Evolutionary conservation across 2,888 invertebrate species (phyloP).

Genomic region (Drosophila meridionalis): DNA sequence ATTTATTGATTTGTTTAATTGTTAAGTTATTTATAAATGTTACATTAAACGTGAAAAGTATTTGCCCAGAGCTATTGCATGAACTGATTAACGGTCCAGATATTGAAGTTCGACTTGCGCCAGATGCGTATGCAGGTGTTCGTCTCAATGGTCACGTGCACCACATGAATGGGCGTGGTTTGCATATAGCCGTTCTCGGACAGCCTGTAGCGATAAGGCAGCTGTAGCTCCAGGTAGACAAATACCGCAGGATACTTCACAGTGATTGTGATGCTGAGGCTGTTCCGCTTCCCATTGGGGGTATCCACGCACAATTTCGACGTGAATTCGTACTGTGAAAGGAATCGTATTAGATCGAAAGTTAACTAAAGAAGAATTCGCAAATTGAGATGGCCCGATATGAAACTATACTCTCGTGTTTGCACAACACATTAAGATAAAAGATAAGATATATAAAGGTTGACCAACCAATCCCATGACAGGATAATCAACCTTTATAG

Average conservation of each 20-base stretch:
- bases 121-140: conserved; percentile 67
- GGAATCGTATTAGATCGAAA: not conserved
- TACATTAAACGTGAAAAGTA: conserved; percentile 59
- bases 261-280: conserved; percentile 73
- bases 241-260: conserved; percentile 83
- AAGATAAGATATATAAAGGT: not conserved
- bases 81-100: conserved; percentile 83
- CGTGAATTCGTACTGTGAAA: conserved; percentile 73
- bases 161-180: conserved; percentile 75
- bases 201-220: conserved; percentile 73
- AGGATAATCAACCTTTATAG: too few relatives aligned
- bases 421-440: too few relatives aligned
- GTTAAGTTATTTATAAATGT: conserved; percentile 70
- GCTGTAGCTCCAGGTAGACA: conserved; percentile 80
- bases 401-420: not conserved
- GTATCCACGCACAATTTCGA: conserved; percentile 68
- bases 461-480: too few relatives aligned
- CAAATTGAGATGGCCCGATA: not conserved
- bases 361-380: not conserved
- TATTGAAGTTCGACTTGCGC: conserved; percentile 71
- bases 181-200: conserved; percentile 84
- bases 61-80: conserved; percentile 53
- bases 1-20: conserved; percentile 73
- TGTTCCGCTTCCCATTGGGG: conserved; percentile 54
- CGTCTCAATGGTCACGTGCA: conserved; percentile 77